Conservation (phyloP, 64 coral and sea anemone genomes). For the Cladopsammia gracilis region DNA sequence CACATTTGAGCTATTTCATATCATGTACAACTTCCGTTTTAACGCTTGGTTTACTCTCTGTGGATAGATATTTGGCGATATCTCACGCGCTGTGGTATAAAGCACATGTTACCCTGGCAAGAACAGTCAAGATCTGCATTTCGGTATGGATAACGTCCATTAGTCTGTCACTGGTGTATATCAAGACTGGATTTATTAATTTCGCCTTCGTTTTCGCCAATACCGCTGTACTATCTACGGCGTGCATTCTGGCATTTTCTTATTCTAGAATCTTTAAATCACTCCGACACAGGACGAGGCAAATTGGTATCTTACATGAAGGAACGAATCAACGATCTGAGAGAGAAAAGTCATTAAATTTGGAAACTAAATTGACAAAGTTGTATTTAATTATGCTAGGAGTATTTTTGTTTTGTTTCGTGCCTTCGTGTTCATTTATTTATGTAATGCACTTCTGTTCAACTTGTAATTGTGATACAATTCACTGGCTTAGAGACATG, state of each 20-base stretch:
- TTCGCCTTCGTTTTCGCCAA: constrained; percentile 81
- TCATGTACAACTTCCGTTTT: constrained; percentile 79
- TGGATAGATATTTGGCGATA: constrained; percentile 83
- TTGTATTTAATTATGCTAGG: constrained; percentile 69
- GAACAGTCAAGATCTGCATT: neutral
- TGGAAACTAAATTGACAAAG: constrained; percentile 68
- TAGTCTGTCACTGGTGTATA: constrained; percentile 36
- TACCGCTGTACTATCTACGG: constrained; percentile 49
- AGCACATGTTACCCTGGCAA: constrained; percentile 42
- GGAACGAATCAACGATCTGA: constrained; percentile 18
- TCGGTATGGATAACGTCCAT: constrained; percentile 61
- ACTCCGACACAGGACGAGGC: constrained; percentile 29
- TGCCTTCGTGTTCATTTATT: constrained; percentile 59
- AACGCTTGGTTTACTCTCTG: constrained; percentile 62
- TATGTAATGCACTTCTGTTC: constrained; percentile 68
- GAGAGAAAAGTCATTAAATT: constrained; percentile 13
- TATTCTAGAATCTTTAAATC: constrained; percentile 63
- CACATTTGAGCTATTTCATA: constrained; percentile 76
- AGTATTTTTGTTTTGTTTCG: constrained; percentile 66
- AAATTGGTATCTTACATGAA: constrained; percentile 63
- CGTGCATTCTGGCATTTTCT: constrained; percentile 37
- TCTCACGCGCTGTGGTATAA: constrained; percentile 62
- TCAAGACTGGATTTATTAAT: neutral
- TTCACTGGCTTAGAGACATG: constrained; percentile 19
- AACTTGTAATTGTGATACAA: constrained; percentile 43